Evolutionary conservation across 2,113 vertebrate species (phyloP).

Genomic region (Hippocampus zosterae): DNA sequence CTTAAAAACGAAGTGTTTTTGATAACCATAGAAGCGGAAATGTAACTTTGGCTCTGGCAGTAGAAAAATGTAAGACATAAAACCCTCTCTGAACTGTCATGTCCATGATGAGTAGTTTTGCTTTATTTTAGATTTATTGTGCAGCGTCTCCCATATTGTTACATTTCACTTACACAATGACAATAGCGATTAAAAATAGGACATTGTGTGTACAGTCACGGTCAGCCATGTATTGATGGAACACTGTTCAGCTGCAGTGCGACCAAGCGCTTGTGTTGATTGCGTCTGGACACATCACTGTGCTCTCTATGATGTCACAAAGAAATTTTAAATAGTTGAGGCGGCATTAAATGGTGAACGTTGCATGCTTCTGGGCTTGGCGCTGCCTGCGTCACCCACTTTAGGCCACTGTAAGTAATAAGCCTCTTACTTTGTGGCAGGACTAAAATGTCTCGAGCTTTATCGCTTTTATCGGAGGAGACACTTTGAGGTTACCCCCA

Average conservation of each 20-base stretch:
- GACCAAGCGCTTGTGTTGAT: neutral
- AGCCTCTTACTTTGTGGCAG: constrained; percentile 46
- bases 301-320: neutral
- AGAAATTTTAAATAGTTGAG: neutral
- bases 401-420: constrained; percentile 31
- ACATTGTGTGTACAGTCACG: neutral
- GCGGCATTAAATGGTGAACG: neutral
- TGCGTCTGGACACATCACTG: neutral
- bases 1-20: neutral
- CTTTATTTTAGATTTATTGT: neutral
- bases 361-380: neutral
- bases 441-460: constrained; percentile 4
- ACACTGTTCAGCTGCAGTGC: too few relatives aligned
- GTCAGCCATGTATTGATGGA: too few relatives aligned
- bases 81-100: too few relatives aligned
- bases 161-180: neutral
- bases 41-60: neutral
- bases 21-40: neutral
- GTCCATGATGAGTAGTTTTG: too few relatives aligned
- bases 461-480: constrained; percentile 8
- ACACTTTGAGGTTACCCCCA: constrained; percentile 2
- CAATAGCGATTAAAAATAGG: neutral
- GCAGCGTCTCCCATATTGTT: neutral
- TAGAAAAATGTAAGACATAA: neutral
- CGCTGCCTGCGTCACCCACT: constrained; percentile 18